Evolutionary conservation across 2,888 invertebrate species (phyloP).

Genomic region (Chouioia cunea): DNA sequence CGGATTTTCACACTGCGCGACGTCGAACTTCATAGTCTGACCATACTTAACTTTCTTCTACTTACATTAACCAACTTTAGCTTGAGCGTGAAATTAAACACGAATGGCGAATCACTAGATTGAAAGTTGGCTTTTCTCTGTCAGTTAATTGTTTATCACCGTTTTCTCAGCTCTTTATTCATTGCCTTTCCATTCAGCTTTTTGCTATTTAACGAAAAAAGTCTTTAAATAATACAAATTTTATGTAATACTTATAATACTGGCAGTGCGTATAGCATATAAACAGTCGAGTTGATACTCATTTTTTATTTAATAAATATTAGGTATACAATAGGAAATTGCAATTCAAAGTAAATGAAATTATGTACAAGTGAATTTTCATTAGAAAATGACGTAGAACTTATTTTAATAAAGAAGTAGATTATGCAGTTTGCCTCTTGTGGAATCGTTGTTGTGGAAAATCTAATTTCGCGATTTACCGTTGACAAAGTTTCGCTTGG

Average conservation of each 20-base stretch:
- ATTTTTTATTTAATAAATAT: conserved; percentile 7
- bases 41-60: background rate
- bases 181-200: conserved; percentile 4
- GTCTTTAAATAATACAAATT: background rate
- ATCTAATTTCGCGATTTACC: conserved; percentile 6
- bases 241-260: background rate
- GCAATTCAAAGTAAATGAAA: conserved; percentile 8
- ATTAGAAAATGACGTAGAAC: conserved; percentile 15
- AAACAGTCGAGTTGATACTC: too few relatives aligned
- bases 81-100: conserved; percentile 42
- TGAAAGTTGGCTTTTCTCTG: background rate
- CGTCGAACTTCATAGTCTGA: too few relatives aligned
- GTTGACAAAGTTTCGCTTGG: background rate
- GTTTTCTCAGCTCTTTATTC: background rate
- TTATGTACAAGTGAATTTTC: conserved; percentile 18
- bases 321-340: background rate
- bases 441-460: conserved; percentile 8
- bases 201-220: background rate
- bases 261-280: too few relatives aligned
- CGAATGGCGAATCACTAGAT: conserved; percentile 17
- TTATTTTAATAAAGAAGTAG: conserved; percentile 8
- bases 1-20: too few relatives aligned
- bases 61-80: conserved; percentile 35
- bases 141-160: background rate
- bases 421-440: conserved; percentile 7